Evolutionary conservation across 2,888 invertebrate genomes (phyloP).

Genomic region (Drosophila cracens): DNA sequence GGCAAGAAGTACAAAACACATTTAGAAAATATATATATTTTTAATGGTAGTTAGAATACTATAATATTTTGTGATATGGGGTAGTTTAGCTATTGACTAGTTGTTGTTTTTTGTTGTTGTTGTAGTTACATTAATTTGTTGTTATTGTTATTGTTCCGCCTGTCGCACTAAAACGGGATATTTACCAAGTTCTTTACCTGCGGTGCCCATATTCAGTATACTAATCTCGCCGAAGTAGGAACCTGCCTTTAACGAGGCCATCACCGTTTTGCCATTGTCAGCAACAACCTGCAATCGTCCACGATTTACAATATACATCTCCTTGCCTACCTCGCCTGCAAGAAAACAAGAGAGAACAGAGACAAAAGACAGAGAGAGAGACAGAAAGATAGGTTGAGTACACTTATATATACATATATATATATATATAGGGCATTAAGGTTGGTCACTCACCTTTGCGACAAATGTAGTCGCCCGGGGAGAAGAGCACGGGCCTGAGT

Average conservation of each 20-base stretch:
- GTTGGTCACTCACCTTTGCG: conserved; percentile 92
- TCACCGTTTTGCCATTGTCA: conserved; percentile 97
- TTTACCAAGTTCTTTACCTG: conserved; percentile 99
- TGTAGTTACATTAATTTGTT: conserved; percentile 45
- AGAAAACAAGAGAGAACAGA: neutral
- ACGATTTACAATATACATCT: conserved; percentile 99
- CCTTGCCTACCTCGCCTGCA: conserved; percentile 99
- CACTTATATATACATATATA: neutral
- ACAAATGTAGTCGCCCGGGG: conserved; percentile 99
- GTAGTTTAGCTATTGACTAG: conserved; percentile 21
- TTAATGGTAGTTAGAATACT: neutral
- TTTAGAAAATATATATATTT: conserved; percentile 8
- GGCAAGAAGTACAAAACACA: conserved; percentile 48
- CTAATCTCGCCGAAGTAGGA: conserved; percentile 99
- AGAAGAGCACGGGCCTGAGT: conserved; percentile 97
- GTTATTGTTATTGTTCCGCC: conserved; percentile 84
- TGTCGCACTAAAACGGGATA: conserved; percentile 89
- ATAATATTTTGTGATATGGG: conserved; percentile 9
- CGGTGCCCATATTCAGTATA: conserved; percentile 99
- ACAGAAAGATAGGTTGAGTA: neutral
- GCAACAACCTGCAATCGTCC: conserved; percentile 97
- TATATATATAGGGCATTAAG: neutral
- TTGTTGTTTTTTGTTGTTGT: conserved; percentile 23
- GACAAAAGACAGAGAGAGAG: neutral
- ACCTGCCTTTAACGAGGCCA: conserved; percentile 98